These are phyloP conservation scores for Lapara coniferarum DNA, from an alignment of 2,888 invertebrate species.

Conservation along the genomic window DNA sequence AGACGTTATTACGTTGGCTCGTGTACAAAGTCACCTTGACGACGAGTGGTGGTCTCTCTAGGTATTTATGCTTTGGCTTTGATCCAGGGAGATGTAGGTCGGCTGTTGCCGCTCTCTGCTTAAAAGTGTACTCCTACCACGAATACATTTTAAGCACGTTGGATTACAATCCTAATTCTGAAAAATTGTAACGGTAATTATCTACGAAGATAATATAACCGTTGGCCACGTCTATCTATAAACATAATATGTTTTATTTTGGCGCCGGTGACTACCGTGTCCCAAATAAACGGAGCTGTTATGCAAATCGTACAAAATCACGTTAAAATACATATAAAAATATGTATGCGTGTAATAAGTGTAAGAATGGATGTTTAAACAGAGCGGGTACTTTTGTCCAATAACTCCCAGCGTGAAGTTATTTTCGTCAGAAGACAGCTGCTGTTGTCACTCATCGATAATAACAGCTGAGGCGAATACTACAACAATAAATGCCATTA, in stretches of 20 bases:
- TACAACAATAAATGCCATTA: neutral
- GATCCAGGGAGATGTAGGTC: constrained; percentile 69
- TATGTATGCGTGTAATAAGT: neutral
- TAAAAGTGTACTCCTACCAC: constrained; percentile 43
- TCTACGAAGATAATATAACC: constrained; percentile 17
- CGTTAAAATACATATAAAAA: constrained; percentile 1
- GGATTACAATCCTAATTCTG: constrained; percentile 26
- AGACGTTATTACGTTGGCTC: constrained; percentile 40
- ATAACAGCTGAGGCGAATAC: constrained; percentile 12
- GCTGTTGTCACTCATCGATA: constrained; percentile 22
- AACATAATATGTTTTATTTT: neutral
- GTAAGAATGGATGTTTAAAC: constrained; percentile 1
- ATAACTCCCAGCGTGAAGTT: constrained; percentile 18
- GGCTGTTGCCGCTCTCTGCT: constrained; percentile 45
- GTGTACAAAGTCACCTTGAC: constrained; percentile 69
- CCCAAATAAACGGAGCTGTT: constrained; percentile 14
- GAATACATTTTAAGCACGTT: constrained; percentile 45
- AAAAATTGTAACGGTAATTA: constrained; percentile 17
- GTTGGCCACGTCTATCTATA: constrained; percentile 21
- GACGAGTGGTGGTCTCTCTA: constrained; percentile 52
- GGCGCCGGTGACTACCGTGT: constrained; percentile 1
- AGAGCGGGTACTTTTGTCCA: neutral
- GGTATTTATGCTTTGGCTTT: constrained; percentile 68
- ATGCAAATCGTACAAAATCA: neutral
- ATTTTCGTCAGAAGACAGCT: constrained; percentile 16